Conservation (phyloP, 2,888 invertebrate species). For the Microplitis deprimator region DNA sequence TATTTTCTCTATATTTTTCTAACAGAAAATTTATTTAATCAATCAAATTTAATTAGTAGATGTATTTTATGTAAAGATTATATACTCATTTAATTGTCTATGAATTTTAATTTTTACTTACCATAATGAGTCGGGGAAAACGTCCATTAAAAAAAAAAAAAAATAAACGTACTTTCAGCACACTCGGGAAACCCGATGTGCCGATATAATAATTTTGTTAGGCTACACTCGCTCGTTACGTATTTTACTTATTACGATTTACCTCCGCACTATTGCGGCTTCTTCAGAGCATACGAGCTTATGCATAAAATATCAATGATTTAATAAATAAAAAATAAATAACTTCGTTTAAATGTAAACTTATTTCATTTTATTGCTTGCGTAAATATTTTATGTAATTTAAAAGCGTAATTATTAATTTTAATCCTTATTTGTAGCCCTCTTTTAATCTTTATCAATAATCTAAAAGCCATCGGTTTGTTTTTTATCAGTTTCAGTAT, state of each 20-base stretch:
- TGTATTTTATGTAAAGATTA: too few relatives aligned
- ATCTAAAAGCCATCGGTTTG: neutral
- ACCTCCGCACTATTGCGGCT: constrained; percentile 63
- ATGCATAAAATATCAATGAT: constrained; percentile 1
- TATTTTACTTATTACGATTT: constrained; percentile 59
- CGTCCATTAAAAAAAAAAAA: constrained; percentile 55
- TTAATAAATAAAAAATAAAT: neutral
- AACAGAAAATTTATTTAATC: too few relatives aligned
- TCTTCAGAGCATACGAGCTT: constrained; percentile 47
- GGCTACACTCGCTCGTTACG: constrained; percentile 46
- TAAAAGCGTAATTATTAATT: too few relatives aligned
- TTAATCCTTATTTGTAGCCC: too few relatives aligned
- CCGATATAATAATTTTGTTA: constrained; percentile 51
- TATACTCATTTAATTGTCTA: neutral
- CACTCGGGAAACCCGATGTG: constrained; percentile 59
- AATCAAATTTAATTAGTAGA: too few relatives aligned
- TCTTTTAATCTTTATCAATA: neutral
- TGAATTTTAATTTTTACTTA: constrained; percentile 51
- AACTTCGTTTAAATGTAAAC: constrained; percentile 20
- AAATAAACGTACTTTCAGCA: constrained; percentile 56
- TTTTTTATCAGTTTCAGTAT: neutral
- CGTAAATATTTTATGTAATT: neutral
- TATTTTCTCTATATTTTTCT: neutral
- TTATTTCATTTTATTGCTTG: constrained; percentile 2
- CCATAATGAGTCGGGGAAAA: constrained; percentile 60